Evolutionary conservation across 2,797 vertebrate species (phyloP).

Genomic region (Acridotheres tristis): DNA sequence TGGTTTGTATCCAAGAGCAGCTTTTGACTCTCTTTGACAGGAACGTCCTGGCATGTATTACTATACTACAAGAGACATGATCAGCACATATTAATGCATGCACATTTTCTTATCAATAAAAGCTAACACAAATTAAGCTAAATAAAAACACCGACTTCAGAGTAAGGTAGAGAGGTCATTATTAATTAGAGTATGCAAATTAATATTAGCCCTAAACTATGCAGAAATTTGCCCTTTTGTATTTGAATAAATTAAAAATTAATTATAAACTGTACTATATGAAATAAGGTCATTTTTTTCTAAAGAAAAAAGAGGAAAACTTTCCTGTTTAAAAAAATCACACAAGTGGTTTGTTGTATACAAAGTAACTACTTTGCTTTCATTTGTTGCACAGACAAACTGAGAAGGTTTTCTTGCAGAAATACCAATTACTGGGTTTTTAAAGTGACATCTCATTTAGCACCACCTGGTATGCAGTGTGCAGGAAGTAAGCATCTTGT

Average conservation of each 20-base stretch:
- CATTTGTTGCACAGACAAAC: not conserved
- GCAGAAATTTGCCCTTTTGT: not conserved
- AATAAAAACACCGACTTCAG: not conserved
- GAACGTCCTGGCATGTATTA: not conserved
- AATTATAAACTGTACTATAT: not conserved
- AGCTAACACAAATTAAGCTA: not conserved
- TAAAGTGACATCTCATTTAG: not conserved
- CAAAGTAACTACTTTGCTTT: not conserved
- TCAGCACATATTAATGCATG: not conserved
- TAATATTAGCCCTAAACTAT: not conserved
- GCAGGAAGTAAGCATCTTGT: not conserved
- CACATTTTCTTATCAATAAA: not conserved
- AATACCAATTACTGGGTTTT: not conserved
- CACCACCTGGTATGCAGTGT: not conserved
- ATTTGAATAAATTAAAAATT: not conserved
- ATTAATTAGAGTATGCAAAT: conserved; percentile 17
- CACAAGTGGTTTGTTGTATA: not conserved
- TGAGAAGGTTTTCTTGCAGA: not conserved
- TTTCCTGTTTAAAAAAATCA: not conserved
- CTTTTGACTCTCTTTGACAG: conserved; percentile 15
- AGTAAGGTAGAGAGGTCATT: not conserved
- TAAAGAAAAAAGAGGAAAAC: not conserved
- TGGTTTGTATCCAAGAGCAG: conserved; percentile 10
- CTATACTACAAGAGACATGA: not conserved
- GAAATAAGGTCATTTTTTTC: not conserved